Conservation (phyloP, 2,888 invertebrate species). For the Chrysotoxum bicinctum region DNA sequence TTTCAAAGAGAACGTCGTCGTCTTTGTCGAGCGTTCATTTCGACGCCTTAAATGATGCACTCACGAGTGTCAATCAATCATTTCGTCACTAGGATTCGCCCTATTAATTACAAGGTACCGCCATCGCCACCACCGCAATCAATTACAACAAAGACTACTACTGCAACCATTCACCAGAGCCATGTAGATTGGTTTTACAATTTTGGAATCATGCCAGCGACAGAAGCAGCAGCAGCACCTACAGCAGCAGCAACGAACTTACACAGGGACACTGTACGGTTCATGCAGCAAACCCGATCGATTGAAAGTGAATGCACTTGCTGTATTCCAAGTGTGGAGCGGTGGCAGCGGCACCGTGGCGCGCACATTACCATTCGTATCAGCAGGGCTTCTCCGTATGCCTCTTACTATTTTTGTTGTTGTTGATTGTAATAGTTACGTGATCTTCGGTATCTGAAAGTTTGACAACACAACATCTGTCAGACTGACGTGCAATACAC, state of each 20-base stretch:
- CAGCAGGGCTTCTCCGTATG: constrained; percentile 49
- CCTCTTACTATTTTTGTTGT: constrained; percentile 40
- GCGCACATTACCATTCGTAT: not conserved
- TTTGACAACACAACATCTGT: constrained; percentile 53
- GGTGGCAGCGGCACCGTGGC: not conserved
- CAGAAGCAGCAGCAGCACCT: not conserved
- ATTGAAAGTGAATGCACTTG: constrained; percentile 68
- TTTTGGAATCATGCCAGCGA: not conserved
- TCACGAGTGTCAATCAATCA: constrained; percentile 72
- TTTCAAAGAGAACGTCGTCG: constrained; percentile 16
- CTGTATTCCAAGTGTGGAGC: not conserved
- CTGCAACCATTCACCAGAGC: constrained; percentile 42
- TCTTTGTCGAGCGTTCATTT: not conserved
- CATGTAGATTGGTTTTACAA: constrained; percentile 13
- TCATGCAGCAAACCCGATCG: constrained; percentile 37
- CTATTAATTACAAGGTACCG: constrained; percentile 60
- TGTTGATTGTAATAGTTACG: constrained; percentile 41
- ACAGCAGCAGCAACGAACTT: not conserved
- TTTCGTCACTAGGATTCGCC: constrained; percentile 68
- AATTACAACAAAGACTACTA: constrained; percentile 14
- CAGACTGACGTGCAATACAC: constrained; percentile 32
- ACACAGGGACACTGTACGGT: not conserved
- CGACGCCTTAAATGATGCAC: constrained; percentile 36
- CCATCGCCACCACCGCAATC: not conserved
- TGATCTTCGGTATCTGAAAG: constrained; percentile 50